phyloP scores from a whole-genome alignment of 2,797 vertebrate genomes.

The Scolopax bukidnonensis region DNA sequence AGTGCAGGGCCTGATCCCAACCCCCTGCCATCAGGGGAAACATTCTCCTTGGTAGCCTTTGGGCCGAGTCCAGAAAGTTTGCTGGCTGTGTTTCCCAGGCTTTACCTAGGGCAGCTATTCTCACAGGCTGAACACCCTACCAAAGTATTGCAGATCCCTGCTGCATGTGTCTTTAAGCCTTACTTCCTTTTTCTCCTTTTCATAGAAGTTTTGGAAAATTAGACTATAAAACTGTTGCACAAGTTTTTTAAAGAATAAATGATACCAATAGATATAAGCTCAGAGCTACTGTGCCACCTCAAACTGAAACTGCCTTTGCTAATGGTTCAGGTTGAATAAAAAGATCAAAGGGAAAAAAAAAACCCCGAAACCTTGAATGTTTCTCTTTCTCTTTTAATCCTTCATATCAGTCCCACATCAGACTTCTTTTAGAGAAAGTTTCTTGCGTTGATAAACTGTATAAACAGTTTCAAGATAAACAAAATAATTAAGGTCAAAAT shows the following conservation, averaged over 20 bases:
- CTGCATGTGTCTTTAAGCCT: background rate
- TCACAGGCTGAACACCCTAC: background rate
- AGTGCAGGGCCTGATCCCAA: background rate
- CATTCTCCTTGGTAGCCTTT: background rate
- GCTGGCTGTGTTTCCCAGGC: background rate
- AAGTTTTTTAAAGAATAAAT: background rate
- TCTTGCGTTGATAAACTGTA: slow-evolving; percentile 11
- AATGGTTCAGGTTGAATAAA: background rate
- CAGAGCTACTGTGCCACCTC: background rate
- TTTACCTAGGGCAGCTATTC: background rate
- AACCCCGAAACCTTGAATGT: background rate
- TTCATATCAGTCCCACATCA: background rate
- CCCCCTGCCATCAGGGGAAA: background rate
- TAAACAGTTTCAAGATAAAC: background rate
- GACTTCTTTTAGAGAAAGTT: background rate
- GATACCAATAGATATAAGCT: background rate
- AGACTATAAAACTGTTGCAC: background rate
- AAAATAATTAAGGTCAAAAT: background rate
- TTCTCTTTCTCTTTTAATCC: slow-evolving; percentile 7
- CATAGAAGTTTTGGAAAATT: background rate
- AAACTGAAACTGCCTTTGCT: background rate
- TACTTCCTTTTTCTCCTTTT: background rate
- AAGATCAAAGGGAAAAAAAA: slow-evolving; percentile 4
- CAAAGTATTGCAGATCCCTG: background rate
- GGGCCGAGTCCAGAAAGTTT: background rate